Percentiles rank a stretch among this genome's conserved stretches.
These are phyloP conservation scores for Neogale vison DNA, from an alignment of 2,113 vertebrate species.

Conservation along the genomic window DNA sequence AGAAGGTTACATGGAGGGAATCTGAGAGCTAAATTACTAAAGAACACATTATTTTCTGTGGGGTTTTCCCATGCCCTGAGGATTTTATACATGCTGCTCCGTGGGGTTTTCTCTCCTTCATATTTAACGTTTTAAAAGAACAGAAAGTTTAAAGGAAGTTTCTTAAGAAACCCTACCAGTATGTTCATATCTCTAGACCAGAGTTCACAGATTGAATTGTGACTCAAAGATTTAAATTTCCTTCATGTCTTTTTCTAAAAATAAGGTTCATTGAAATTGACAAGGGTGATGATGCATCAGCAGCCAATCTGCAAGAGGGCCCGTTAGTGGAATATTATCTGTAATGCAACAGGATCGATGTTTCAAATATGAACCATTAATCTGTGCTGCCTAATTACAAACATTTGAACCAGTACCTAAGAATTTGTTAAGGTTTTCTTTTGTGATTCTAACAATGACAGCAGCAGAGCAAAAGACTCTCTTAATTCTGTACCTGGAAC, in stretches of 20 bases:
- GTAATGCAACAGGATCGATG: neutral
- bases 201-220: constrained; percentile 37
- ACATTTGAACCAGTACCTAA: neutral
- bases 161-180: neutral
- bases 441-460: neutral
- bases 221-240: constrained; percentile 10
- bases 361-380: constrained; percentile 21
- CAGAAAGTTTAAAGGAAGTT: neutral
- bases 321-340: neutral
- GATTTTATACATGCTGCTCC: neutral
- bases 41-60: constrained; percentile 6
- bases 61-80: neutral
- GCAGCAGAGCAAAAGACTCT: neutral
- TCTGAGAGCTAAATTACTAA: neutral
- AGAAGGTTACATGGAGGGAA: neutral
- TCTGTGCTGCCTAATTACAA: neutral
- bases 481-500: neutral
- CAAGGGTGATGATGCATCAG: neutral
- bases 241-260: constrained; percentile 38
- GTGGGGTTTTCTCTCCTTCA: neutral
- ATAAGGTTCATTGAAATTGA: neutral
- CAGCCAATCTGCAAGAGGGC: neutral
- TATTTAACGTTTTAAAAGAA: constrained; percentile 12
- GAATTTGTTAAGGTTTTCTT: neutral
- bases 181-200: neutral